phyloP scores from a whole-genome alignment of 2,888 invertebrate genomes.

The Protophormia terraenovae region DNA sequence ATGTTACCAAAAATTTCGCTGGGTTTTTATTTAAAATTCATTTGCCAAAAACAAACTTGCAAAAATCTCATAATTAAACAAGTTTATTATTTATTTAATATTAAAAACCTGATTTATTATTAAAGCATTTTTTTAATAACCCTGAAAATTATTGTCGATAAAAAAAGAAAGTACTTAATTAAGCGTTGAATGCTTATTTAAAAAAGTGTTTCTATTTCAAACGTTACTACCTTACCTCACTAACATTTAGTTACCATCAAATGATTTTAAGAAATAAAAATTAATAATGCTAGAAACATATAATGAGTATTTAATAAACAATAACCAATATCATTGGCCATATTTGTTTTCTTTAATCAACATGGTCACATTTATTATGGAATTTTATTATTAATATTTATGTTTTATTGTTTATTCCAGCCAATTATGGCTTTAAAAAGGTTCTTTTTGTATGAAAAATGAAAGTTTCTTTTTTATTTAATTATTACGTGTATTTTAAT shows the following conservation, averaged over 20 bases:
- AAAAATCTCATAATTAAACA: neutral
- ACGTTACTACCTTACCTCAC: neutral
- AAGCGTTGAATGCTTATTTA: neutral
- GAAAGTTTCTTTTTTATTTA: constrained; percentile 40
- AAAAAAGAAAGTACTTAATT: constrained; percentile 48
- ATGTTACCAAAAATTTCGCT: neutral
- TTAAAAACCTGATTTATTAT: neutral
- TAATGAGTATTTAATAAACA: constrained; percentile 28
- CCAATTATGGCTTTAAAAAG: neutral
- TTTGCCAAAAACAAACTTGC: neutral
- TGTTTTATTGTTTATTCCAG: neutral
- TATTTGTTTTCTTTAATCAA: constrained; percentile 16
- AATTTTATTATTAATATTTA: neutral
- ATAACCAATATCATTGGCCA: constrained; percentile 19
- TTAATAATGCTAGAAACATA: constrained; percentile 39
- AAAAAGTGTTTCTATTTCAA: constrained; percentile 33
- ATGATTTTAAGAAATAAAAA: no score
- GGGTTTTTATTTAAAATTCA: neutral
- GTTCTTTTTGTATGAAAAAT: constrained; percentile 19
- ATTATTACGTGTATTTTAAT: neutral
- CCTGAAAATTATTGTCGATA: constrained; percentile 22
- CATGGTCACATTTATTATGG: constrained; percentile 7
- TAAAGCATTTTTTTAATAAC: constrained; percentile 21
- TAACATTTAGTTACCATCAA: no score
- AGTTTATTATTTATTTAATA: neutral